Evolutionary conservation across 2,113 vertebrate genomes (phyloP).

Genomic region (Hippocampus guttulatus): DNA sequence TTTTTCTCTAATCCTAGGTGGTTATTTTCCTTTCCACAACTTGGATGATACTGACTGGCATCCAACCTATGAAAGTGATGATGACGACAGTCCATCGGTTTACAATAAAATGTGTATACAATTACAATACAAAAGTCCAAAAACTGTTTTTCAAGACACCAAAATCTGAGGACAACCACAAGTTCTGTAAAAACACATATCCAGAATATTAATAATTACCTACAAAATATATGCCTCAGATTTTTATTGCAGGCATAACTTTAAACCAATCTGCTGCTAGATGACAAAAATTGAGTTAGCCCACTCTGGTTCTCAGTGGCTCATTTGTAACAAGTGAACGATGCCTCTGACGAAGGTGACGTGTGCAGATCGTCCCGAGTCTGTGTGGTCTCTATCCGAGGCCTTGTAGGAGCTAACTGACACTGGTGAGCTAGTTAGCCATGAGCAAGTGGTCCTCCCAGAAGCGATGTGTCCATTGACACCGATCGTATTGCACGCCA

Average conservation of each 20-base stretch:
- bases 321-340: neutral
- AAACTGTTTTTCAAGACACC: neutral
- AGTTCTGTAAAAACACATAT: too few species aligned
- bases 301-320: neutral
- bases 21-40: neutral
- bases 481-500: neutral
- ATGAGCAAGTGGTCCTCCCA: neutral
- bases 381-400: conserved; percentile 46
- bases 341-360: neutral
- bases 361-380: conserved; percentile 3
- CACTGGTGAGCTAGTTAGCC: conserved; percentile 22
- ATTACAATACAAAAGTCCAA: neutral
- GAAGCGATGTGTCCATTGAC: neutral
- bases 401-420: conserved; percentile 48
- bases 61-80: neutral
- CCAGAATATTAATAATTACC: too few species aligned
- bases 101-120: too few species aligned
- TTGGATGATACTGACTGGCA: neutral
- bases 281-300: neutral
- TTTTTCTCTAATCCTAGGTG: too few species aligned
- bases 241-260: neutral
- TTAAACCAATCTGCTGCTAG: neutral
- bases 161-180: neutral
- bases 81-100: too few species aligned
- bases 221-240: too few species aligned